Conservation (phyloP, 2,797 vertebrate species). For the Remorina albescens region DNA sequence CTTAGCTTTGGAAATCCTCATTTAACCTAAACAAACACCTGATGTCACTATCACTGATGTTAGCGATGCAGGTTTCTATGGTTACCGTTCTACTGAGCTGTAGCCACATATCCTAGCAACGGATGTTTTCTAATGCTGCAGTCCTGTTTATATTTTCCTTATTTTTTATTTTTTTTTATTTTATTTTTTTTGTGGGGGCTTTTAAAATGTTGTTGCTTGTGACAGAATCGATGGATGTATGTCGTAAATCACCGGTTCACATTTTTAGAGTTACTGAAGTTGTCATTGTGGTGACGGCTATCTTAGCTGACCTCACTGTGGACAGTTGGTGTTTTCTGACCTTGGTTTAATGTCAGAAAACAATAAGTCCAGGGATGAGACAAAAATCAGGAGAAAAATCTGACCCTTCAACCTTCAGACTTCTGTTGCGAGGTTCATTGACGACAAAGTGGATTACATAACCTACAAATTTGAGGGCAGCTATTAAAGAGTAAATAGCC, state of each 20-base stretch:
- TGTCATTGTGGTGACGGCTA: background rate
- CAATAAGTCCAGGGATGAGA: too few species aligned
- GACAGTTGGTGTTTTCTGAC: background rate
- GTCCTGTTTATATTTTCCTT: background rate
- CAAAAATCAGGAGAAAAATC: too few species aligned
- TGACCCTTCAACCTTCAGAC: background rate
- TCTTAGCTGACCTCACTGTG: background rate
- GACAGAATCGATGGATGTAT: background rate
- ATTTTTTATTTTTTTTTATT: background rate
- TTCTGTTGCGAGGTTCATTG: background rate
- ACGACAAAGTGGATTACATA: background rate
- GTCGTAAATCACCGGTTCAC: background rate
- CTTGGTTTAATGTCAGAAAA: background rate
- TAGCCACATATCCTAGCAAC: slow-evolving; percentile 45
- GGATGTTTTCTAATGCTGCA: slow-evolving; percentile 16
- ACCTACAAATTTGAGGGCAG: background rate
- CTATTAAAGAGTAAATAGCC: background rate
- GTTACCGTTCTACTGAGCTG: slow-evolving; percentile 13
- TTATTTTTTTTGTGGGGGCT: background rate
- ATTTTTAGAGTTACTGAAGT: background rate
- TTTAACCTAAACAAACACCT: background rate
- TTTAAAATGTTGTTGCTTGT: slow-evolving; percentile 2
- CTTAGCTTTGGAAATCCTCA: background rate
- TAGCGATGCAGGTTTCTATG: slow-evolving; percentile 19
- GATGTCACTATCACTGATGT: slow-evolving; percentile 8